phyloP scores from a whole-genome alignment of 2,113 vertebrate species.

The Prunella himalayana region DNA sequence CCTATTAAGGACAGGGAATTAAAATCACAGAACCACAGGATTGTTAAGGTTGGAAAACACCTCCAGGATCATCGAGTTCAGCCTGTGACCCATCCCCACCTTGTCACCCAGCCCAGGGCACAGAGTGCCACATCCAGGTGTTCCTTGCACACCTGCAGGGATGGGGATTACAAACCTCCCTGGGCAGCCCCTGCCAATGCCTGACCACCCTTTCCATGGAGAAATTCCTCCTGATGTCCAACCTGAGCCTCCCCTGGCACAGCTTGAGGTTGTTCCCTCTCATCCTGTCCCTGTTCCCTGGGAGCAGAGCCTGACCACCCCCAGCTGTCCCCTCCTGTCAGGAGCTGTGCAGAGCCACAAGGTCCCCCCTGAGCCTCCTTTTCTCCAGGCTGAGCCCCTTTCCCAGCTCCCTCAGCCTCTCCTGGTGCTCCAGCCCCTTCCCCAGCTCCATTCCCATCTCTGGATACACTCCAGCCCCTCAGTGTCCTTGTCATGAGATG shows the following conservation, averaged over 20 bases:
- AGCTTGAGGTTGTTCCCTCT: rapidly evolving
- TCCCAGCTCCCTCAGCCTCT: background rate
- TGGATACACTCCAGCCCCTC: rapidly evolving
- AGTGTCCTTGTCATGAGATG: rapidly evolving
- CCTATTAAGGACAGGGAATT: background rate
- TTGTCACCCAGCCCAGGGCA: background rate
- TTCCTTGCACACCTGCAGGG: background rate
- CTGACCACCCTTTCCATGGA: rapidly evolving
- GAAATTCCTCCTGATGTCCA: background rate
- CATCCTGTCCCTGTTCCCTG: rapidly evolving
- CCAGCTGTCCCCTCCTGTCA: rapidly evolving
- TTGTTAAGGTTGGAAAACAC: background rate
- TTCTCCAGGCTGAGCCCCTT: background rate
- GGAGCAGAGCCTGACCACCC: rapidly evolving
- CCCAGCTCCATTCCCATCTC: rapidly evolving
- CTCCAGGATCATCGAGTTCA: rapidly evolving
- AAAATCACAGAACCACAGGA: background rate
- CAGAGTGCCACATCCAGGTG: rapidly evolving
- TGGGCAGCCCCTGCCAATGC: rapidly evolving
- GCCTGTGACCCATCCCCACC: rapidly evolving
- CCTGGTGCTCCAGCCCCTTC: background rate
- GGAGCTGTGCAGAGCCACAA: background rate
- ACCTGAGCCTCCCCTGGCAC: rapidly evolving
- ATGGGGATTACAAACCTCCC: background rate
- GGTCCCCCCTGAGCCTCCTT: background rate